Conservation (phyloP, 2,113 vertebrate species). For the Halichoeres trimaculatus region DNA sequence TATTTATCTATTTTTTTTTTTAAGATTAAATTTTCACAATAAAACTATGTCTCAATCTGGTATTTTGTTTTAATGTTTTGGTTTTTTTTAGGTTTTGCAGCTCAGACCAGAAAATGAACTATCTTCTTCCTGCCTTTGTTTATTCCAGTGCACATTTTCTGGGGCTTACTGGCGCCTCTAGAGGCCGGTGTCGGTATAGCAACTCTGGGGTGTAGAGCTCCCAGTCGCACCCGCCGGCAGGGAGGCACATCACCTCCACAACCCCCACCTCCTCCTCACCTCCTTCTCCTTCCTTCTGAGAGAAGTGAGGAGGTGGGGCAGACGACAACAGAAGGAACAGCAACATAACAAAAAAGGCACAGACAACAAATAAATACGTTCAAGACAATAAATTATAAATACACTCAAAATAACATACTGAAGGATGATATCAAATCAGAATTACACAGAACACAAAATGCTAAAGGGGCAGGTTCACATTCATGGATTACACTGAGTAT, state of each 20-base stretch:
- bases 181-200: conserved; percentile 76
- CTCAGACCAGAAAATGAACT: conserved; percentile 39
- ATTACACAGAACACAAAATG: conserved; percentile 7
- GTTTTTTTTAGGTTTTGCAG: conserved; percentile 48
- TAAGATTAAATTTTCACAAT: too few species aligned
- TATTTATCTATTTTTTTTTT: too few species aligned
- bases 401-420: background rate
- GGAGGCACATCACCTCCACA: conserved; percentile 70
- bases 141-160: conserved; percentile 26
- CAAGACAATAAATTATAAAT: conserved; percentile 47
- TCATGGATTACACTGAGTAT: conserved; percentile 9
- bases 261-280: conserved; percentile 57
- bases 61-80: too few species aligned
- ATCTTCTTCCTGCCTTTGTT: conserved; percentile 39
- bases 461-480: conserved; percentile 15
- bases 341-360: conserved; percentile 61
- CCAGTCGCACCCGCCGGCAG: conserved; percentile 72
- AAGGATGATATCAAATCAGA: conserved; percentile 15
- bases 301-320: conserved; percentile 54
- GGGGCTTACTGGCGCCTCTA: conserved; percentile 85
- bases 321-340: conserved; percentile 46
- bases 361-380: conserved; percentile 60
- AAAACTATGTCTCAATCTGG: too few species aligned
- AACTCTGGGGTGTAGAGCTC: conserved; percentile 82
- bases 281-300: conserved; percentile 69